Conservation (phyloP, 2,113 vertebrate genomes). For the Phrynosoma blainvillii region DNA sequence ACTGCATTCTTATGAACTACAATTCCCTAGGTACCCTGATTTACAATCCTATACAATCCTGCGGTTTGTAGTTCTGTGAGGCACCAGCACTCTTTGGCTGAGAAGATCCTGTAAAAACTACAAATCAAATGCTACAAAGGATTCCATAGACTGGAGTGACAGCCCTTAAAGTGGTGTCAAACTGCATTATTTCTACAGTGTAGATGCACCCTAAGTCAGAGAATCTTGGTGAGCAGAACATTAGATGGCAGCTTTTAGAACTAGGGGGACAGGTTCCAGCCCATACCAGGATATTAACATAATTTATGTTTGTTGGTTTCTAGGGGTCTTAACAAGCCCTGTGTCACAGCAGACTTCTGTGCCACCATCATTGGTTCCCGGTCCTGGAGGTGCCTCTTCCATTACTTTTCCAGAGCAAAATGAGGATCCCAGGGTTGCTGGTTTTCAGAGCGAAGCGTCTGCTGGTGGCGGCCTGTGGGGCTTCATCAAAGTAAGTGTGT, state of each 20-base stretch:
- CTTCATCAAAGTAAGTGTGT: conserved; percentile 87
- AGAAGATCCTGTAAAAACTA: too few relatives aligned
- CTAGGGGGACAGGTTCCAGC: neutral
- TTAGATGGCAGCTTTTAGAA: too few relatives aligned
- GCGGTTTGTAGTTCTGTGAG: too few relatives aligned
- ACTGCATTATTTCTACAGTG: too few relatives aligned
- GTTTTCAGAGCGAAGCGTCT: conserved; percentile 55
- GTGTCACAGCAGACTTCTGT: conserved; percentile 82
- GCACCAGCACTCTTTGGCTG: too few relatives aligned
- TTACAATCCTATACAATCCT: too few relatives aligned
- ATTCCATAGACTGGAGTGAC: too few relatives aligned
- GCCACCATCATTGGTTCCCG: conserved; percentile 66
- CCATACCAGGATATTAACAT: neutral
- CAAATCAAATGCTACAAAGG: too few relatives aligned
- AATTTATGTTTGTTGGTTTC: neutral
- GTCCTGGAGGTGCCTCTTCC: conserved; percentile 77
- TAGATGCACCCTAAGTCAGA: too few relatives aligned
- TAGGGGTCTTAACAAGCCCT: conserved; percentile 80
- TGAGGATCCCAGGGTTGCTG: conserved; percentile 81
- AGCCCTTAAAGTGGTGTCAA: neutral
- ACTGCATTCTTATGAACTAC: too few relatives aligned
- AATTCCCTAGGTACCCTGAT: too few relatives aligned
- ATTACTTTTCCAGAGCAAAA: conserved; percentile 95
- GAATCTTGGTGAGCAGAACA: too few relatives aligned
- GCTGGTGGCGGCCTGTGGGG: conserved; percentile 92